phyloP scores from a whole-genome alignment of 2,888 invertebrate genomes.

The Nymphalis polychloros region DNA sequence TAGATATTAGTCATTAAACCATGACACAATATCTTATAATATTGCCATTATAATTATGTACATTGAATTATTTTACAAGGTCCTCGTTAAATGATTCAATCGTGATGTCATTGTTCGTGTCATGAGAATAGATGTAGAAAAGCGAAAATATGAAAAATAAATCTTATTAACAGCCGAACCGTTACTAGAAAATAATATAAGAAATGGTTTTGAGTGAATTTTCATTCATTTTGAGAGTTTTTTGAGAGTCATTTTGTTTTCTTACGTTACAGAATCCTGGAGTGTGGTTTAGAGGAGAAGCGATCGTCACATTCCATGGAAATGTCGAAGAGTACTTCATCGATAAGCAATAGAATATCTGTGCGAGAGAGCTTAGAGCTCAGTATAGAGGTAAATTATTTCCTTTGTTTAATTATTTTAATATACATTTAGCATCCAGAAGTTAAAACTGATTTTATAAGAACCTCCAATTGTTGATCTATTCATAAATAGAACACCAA shows the following conservation, averaged over 20 bases:
- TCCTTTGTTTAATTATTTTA: neutral
- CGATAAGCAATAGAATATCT: slow-evolving; percentile 73
- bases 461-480: no score
- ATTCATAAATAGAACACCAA: no score
- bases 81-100: slow-evolving; percentile 16
- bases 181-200: neutral
- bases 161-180: neutral
- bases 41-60: neutral
- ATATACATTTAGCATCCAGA: no score
- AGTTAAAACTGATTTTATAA: no score
- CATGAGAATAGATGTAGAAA: neutral
- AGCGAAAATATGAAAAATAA: neutral
- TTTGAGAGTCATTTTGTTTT: neutral
- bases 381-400: slow-evolving; percentile 38
- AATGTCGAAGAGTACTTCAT: slow-evolving; percentile 79
- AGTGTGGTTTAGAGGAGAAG: slow-evolving; percentile 72
- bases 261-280: slow-evolving; percentile 60
- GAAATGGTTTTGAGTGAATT: neutral
- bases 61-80: neutral
- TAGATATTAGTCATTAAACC: slow-evolving; percentile 5
- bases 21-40: neutral
- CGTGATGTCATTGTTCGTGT: slow-evolving; percentile 24
- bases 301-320: slow-evolving; percentile 72
- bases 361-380: slow-evolving; percentile 67
- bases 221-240: no score